Evolutionary conservation across 2,797 vertebrate species (phyloP).

Genomic region (Euphonia xanthogaster): DNA sequence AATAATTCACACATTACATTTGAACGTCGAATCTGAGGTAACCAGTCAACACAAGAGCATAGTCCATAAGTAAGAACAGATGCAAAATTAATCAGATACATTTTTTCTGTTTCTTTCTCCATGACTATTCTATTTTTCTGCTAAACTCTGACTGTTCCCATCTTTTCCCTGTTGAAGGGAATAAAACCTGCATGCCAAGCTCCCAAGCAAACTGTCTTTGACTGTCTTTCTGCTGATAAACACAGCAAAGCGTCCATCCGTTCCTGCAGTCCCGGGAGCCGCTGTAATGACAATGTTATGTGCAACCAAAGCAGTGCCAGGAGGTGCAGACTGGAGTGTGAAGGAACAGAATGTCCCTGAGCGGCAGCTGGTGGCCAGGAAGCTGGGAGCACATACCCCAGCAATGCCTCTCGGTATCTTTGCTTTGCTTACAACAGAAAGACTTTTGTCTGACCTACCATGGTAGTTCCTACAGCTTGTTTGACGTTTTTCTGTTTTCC

Average conservation of each 20-base stretch:
- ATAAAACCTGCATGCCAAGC: not conserved
- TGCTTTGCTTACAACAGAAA: not conserved
- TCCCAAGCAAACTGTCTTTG: not conserved
- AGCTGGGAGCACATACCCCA: not conserved
- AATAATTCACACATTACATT: not conserved
- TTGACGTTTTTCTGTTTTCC: not conserved
- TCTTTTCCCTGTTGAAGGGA: not conserved
- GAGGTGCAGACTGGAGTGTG: not conserved
- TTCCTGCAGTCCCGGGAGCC: not conserved
- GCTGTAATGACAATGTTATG: not conserved
- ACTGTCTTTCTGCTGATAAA: not conserved
- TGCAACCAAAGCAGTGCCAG: not conserved
- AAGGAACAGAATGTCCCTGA: not conserved
- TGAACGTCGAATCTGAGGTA: not conserved
- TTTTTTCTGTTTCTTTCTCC: not conserved
- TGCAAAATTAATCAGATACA: not conserved
- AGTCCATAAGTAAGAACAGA: slow-evolving; percentile 35
- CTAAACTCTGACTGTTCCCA: not conserved
- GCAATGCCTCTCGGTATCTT: not conserved
- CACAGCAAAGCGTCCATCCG: not conserved
- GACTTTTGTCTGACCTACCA: not conserved
- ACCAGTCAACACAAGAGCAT: not conserved
- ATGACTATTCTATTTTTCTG: not conserved
- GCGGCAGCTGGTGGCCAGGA: not conserved
- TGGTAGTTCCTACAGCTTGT: not conserved